Percentiles rank a stretch among this genome's conserved stretches.
phyloP scores from a whole-genome alignment of 1,140 invertebrate species.

The Oncopeltus fasciatus region DNA sequence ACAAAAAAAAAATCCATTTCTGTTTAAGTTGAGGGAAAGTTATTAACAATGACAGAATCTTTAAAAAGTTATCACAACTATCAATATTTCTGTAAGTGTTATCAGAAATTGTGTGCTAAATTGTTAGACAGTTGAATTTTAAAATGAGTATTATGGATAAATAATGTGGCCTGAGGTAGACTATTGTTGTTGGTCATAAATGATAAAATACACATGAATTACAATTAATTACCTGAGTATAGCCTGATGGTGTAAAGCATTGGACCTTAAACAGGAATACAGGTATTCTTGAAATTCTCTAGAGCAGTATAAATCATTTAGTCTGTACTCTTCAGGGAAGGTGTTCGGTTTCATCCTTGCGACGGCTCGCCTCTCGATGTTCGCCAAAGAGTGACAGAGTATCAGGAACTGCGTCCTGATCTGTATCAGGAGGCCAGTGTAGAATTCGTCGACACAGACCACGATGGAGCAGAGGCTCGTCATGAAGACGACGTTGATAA shows the following conservation, averaged over 20 bases:
- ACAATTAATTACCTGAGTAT: background rate
- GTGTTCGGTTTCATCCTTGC: background rate
- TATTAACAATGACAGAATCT: background rate
- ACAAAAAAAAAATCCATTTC: too few species aligned
- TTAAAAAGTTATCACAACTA: background rate
- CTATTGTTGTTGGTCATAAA: background rate
- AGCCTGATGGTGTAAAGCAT: background rate
- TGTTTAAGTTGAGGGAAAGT: too few species aligned
- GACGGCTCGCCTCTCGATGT: background rate
- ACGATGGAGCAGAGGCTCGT: background rate
- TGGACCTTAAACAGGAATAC: background rate
- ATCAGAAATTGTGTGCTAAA: background rate
- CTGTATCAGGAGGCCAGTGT: background rate
- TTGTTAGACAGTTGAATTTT: background rate
- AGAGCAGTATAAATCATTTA: background rate
- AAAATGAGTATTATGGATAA: background rate
- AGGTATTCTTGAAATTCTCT: background rate
- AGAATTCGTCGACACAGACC: background rate
- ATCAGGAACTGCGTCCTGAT: background rate
- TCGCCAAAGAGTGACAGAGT: background rate
- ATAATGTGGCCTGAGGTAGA: background rate
- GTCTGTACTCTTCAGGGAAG: background rate
- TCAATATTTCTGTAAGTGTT: background rate
- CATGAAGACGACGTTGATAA: background rate
- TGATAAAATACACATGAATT: too few species aligned